These are phyloP conservation scores for Rhizoglyphus robini DNA, from an alignment of 1,140 invertebrate genomes.

Conservation along the genomic window DNA sequence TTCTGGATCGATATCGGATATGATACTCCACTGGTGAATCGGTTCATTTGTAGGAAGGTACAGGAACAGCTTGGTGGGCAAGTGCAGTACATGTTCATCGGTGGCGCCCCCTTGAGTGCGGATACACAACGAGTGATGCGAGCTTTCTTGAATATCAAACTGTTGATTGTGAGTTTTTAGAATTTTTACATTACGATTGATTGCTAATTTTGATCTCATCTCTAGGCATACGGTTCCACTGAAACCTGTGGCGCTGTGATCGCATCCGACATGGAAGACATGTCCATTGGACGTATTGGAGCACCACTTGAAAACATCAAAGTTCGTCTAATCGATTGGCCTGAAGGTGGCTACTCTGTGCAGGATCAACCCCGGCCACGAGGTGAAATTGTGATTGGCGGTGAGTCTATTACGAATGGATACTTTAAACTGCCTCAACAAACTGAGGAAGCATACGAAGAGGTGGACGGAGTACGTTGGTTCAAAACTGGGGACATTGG, in stretches of 20 bases:
- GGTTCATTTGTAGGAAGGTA: constrained; percentile 54
- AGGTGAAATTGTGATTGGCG: constrained; percentile 82
- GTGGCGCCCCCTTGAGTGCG: constrained; percentile 81
- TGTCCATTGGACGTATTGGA: constrained; percentile 67
- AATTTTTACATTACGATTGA: too few species aligned
- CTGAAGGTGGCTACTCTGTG: constrained; percentile 58
- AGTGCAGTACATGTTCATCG: constrained; percentile 71
- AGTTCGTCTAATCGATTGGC: constrained; percentile 79
- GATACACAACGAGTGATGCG: constrained; percentile 55
- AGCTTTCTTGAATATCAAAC: constrained; percentile 13
- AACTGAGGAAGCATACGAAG: constrained; percentile 65
- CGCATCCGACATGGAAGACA: constrained; percentile 43
- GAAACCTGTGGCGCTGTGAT: constrained; percentile 22
- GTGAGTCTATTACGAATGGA: constrained; percentile 73
- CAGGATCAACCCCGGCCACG: constrained; percentile 74
- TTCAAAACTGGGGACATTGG: constrained; percentile 94
- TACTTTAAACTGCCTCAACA: constrained; percentile 84
- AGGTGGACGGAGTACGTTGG: constrained; percentile 63
- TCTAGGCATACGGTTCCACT: constrained; percentile 25
- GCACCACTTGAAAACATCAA: constrained; percentile 70
- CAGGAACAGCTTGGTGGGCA: constrained; percentile 67
- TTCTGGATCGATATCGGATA: constrained; percentile 41
- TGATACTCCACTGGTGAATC: constrained; percentile 34
- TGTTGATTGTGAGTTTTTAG: constrained; percentile 2
- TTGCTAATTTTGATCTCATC: too few species aligned